A percentile compares a stretch with the other conserved stretches of the same genome.
These are phyloP conservation scores for Chorisops tibialis DNA, from an alignment of 2,888 invertebrate genomes.

Conservation along the genomic window DNA sequence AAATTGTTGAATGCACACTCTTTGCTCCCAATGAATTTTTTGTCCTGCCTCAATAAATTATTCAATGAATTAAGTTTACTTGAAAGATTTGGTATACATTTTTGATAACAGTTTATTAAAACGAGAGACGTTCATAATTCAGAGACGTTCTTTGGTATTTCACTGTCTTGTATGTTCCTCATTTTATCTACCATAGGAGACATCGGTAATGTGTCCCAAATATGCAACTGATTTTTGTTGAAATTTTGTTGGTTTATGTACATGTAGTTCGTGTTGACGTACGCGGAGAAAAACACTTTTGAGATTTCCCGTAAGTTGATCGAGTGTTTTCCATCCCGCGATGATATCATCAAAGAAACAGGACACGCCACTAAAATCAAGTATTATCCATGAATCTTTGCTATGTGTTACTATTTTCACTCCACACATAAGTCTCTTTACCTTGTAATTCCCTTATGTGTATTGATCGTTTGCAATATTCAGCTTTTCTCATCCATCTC, in stretches of 20 bases:
- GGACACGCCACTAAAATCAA: too few species aligned
- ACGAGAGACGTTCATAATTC: neutral
- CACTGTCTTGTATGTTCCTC: neutral
- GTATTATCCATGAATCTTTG: too few species aligned
- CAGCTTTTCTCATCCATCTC: too few species aligned
- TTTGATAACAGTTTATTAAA: neutral
- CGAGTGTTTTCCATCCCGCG: neutral
- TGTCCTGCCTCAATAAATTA: neutral
- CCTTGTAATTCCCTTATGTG: too few species aligned
- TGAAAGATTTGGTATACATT: neutral
- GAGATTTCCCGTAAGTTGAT: too few species aligned
- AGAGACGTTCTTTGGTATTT: neutral
- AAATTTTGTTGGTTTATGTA: neutral
- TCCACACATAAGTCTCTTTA: too few species aligned
- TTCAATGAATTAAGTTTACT: neutral
- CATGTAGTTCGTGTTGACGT: neutral
- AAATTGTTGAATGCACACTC: slow-evolving; percentile 26
- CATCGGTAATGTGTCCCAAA: neutral
- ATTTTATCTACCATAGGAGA: neutral
- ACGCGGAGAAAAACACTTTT: neutral
- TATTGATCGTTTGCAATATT: too few species aligned
- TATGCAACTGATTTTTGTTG: neutral
- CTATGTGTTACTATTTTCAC: too few species aligned
- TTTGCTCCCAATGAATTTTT: neutral
- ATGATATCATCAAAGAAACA: too few species aligned